These are phyloP conservation scores for Piliocolobus tephrosceles DNA, from an alignment of 2,113 vertebrate genomes.

Conservation along the genomic window DNA sequence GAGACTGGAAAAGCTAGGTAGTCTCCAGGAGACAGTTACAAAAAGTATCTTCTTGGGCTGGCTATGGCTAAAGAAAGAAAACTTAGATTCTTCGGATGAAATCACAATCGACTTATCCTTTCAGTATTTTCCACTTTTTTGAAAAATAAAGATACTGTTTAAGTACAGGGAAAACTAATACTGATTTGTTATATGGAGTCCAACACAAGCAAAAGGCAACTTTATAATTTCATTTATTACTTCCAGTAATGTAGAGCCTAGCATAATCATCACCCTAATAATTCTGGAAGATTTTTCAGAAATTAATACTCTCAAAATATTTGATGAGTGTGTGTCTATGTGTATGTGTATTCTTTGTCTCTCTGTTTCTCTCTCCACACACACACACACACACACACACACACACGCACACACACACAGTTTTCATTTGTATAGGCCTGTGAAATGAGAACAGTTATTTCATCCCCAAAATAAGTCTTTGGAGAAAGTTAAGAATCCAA, in stretches of 20 bases:
- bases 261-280: constrained; percentile 21
- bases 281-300: constrained; percentile 35
- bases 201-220: constrained; percentile 3
- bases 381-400: neutral
- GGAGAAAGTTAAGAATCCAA: neutral
- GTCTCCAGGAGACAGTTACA: constrained; percentile 37
- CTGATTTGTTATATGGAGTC: neutral
- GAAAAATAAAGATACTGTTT: constrained; percentile 17
- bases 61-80: constrained; percentile 11
- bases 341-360: neutral
- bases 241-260: neutral
- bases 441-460: constrained; percentile 47
- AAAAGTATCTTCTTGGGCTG: constrained; percentile 31
- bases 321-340: neutral
- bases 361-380: neutral
- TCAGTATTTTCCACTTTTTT: constrained; percentile 13
- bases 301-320: constrained; percentile 38
- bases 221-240: constrained; percentile 25
- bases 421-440: constrained; percentile 25
- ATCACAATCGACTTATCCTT: neutral
- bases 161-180: constrained; percentile 5
- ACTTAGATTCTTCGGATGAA: constrained; percentile 31
- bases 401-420: neutral
- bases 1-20: constrained; percentile 31
- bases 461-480: constrained; percentile 14